Evolutionary conservation across 53 echinoderm and acorn worm genomes (phyloP), one percentile per base, ranked within the genome.

Genomic region (Mesocentrotus franciscanus): DNA sequence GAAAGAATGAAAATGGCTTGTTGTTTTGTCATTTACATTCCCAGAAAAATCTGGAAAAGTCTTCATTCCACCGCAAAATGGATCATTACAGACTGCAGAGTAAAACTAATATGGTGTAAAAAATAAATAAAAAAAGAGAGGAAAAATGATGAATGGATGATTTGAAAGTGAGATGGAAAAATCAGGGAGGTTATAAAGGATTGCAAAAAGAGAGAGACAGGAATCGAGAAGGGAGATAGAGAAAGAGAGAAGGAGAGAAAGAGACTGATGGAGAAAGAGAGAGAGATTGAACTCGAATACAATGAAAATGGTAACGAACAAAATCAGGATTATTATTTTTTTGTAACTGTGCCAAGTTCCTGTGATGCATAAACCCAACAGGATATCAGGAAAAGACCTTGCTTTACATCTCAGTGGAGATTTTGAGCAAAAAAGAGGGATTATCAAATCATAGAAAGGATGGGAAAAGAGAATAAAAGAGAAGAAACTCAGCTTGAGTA

Each of bases 321-420:
- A 84, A 64, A 55, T 84, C 55, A 24, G 85, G 56, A 55, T 85
- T 49, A 84, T 84, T 20, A 85, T 85, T 85, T 85, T 33, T 6
- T 85, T 85, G 85, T 85, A 85, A 55, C 49, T 8, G 85, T 85
- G 85, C 85, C 85, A 85, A 85, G 85, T 85, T 85, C 22, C 56
- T 22, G 8, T 56, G 74, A 74, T 74, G 74, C 20, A 26, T 72
- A 26, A 74, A 74, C 74, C 74, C 17, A 61, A 16, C 17, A 61
- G 49, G 55, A 85, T 55, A 85, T 85, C 20, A 85, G 85, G 56
- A 24, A 85, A 24, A 85, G 85, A 49, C 85, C 85, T 85, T 85
- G 85, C 85, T 85, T 49, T 85, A 55, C 74, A 64, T 16, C 1
- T 64, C 64, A 34, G 12, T 12, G 10, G 24, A 85, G 42, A 55